These are phyloP conservation scores for Conistra vaccinii DNA, from an alignment of 2,888 invertebrate species.

Conservation along the genomic window DNA sequence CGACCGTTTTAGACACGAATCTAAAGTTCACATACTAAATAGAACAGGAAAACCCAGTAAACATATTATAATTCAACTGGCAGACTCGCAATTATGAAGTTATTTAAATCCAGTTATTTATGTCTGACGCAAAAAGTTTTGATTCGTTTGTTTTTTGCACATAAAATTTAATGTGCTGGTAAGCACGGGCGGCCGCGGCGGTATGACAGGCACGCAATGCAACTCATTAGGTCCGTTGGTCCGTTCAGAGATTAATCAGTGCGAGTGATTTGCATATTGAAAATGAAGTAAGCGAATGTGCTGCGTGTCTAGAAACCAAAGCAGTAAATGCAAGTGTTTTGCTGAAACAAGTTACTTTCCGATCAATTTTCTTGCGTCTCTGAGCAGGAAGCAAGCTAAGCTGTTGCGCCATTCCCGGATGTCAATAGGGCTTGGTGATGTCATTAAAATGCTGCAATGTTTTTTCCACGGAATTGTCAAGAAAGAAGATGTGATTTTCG, in stretches of 20 bases:
- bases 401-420: slow-evolving; percentile 7
- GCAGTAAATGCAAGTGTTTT: slow-evolving; percentile 34
- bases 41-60: slow-evolving; percentile 28
- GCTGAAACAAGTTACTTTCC: slow-evolving; percentile 39
- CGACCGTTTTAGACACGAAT: neutral
- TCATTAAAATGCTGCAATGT: neutral
- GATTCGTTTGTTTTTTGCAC: slow-evolving; percentile 7
- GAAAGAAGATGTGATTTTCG: neutral
- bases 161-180: slow-evolving; percentile 6
- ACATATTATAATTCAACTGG: slow-evolving; percentile 1
- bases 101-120: slow-evolving; percentile 18
- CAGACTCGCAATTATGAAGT: neutral
- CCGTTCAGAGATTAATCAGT: slow-evolving; percentile 34
- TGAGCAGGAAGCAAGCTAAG: slow-evolving; percentile 19
- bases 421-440: slow-evolving; percentile 11
- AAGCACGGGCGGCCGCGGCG: no score
- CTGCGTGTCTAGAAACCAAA: slow-evolving; percentile 35
- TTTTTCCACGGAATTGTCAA: neutral
- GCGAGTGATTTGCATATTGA: slow-evolving; percentile 53
- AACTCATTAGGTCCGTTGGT: slow-evolving; percentile 27
- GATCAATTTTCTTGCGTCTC: slow-evolving; percentile 32
- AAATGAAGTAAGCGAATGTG: slow-evolving; percentile 42
- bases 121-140: slow-evolving; percentile 7
- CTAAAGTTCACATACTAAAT: neutral
- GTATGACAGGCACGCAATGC: slow-evolving; percentile 25